These are phyloP conservation scores for Andrena camellia DNA, from an alignment of 2,888 invertebrate species.

Conservation along the genomic window DNA sequence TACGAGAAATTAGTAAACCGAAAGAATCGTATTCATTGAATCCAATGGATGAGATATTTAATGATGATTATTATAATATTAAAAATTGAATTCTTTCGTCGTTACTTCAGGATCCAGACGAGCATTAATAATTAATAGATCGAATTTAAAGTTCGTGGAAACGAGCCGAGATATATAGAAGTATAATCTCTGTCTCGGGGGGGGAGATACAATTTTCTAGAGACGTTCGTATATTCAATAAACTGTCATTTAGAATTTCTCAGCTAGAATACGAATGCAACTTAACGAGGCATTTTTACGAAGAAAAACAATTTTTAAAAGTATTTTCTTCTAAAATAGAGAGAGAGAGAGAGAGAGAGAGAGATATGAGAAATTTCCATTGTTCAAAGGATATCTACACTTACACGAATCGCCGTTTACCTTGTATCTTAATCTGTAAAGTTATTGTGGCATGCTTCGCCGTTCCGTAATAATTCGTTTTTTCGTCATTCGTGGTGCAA, in stretches of 20 bases:
- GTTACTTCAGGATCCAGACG: conserved; percentile 6
- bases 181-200: background rate
- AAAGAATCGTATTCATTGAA: conserved; percentile 90
- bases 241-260: conserved; percentile 14
- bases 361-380: conserved; percentile 21
- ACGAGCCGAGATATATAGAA: background rate
- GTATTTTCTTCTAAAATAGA: conserved; percentile 26
- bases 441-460: conserved; percentile 34
- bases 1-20: conserved; percentile 90
- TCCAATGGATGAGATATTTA: conserved; percentile 91
- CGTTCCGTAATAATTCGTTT: conserved; percentile 43
- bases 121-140: background rate
- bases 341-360: too few species aligned
- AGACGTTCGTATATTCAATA: conserved; percentile 24
- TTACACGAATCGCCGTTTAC: conserved; percentile 8
- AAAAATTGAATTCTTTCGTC: background rate
- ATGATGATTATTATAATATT: background rate
- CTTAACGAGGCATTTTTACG: conserved; percentile 60
- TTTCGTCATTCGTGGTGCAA: conserved; percentile 40
- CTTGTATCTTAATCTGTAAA: conserved; percentile 11
- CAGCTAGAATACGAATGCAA: conserved; percentile 48
- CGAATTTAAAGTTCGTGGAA: background rate
- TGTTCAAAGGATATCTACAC: conserved; percentile 6
- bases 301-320: conserved; percentile 26
- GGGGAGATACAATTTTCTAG: conserved; percentile 35